A percentile compares a stretch with the other conserved stretches of the same genome.
Conservation (phyloP, 2,888 invertebrate genomes). For the Coleophora deauratella region DNA sequence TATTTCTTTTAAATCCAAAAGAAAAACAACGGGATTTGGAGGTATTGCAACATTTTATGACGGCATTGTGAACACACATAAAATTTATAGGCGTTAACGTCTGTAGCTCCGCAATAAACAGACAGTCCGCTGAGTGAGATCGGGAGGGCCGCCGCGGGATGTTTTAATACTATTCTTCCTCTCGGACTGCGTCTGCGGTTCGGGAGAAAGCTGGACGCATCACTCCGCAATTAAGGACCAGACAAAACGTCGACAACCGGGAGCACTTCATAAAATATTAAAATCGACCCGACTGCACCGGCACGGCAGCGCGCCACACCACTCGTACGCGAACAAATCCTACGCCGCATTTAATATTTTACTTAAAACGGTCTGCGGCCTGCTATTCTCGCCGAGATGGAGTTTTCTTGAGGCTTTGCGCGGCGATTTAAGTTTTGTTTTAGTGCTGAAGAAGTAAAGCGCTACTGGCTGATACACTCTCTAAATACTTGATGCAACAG, state of each 20-base stretch:
- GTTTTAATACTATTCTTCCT: conserved; percentile 60
- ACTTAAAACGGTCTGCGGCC: conserved; percentile 64
- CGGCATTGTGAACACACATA: conserved; percentile 56
- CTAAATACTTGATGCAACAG: conserved; percentile 46
- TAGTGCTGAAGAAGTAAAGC: conserved; percentile 36
- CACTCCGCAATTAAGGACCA: conserved; percentile 55
- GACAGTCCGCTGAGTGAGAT: conserved; percentile 44
- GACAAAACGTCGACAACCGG: conserved; percentile 50
- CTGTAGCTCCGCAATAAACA: conserved; percentile 58
- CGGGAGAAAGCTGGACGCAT: conserved; percentile 32
- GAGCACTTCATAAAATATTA: conserved; percentile 60
- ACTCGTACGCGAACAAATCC: conserved; percentile 44
- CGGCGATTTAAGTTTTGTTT: conserved; percentile 57
- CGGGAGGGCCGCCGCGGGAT: conserved; percentile 31
- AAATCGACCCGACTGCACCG: conserved; percentile 37
- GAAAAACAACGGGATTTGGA: conserved; percentile 54
- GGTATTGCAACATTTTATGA: conserved; percentile 64
- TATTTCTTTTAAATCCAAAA: conserved; percentile 43
- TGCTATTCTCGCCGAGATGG: conserved; percentile 45
- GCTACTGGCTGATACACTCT: conserved; percentile 28
- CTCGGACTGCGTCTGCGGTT: conserved; percentile 22
- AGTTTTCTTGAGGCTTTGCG: conserved; percentile 51
- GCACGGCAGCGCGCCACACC: conserved; percentile 3
- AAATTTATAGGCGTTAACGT: conserved; percentile 66
- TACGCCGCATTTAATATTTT: conserved; percentile 64